phyloP scores from a whole-genome alignment of 2,113 vertebrate species.

The Nyctibius bracteatus region DNA sequence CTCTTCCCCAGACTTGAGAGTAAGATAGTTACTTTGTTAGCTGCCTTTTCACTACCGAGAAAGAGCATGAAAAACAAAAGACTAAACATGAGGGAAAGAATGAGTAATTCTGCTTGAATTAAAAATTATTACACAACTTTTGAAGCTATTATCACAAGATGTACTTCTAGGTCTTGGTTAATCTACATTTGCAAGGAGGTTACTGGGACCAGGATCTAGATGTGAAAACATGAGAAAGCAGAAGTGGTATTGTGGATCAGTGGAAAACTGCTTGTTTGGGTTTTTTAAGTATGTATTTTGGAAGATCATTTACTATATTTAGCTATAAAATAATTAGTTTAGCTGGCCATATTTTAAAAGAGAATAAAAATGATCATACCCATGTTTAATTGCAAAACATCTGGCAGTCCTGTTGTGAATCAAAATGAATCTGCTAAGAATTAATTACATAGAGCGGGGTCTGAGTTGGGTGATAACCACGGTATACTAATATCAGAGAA shows the following conservation, averaged over 20 bases:
- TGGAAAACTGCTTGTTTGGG: not conserved
- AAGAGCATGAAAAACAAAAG: not conserved
- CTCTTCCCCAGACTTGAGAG: not conserved
- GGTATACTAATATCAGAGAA: not conserved
- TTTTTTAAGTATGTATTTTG: not conserved
- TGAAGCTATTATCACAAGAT: not conserved
- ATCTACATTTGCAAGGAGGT: not conserved
- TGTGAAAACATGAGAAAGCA: not conserved
- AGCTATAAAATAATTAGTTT: not conserved
- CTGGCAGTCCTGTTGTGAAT: not conserved
- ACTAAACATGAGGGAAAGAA: not conserved
- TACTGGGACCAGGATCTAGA: not conserved
- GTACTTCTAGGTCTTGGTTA: not conserved
- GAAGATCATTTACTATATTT: not conserved
- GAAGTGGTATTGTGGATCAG: not conserved
- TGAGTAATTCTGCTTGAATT: fast-evolving
- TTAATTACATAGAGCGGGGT: not conserved
- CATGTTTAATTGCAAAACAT: not conserved
- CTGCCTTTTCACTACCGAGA: not conserved
- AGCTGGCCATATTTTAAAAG: not conserved
- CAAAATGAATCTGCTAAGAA: not conserved
- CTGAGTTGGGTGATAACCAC: not conserved
- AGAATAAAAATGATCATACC: not conserved
- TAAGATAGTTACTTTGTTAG: not conserved
- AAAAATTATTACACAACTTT: not conserved